Percentiles rank a stretch among this genome's conserved stretches.
Evolutionary conservation across 2,888 invertebrate genomes (phyloP).

Genomic region (Limenitis camilla): DNA sequence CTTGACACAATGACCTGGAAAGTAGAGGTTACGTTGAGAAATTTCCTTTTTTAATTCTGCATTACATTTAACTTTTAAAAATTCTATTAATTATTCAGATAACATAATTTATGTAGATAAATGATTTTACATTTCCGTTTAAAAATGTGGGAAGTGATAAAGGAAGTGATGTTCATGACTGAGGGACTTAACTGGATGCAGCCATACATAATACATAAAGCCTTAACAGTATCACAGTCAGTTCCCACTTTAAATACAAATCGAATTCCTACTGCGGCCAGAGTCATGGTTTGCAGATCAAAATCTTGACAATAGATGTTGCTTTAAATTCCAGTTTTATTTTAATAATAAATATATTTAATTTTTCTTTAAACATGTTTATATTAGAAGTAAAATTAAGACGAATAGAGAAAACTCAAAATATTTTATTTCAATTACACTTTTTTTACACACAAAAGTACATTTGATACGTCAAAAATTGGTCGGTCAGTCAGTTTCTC

Average conservation of each 20-base stretch:
- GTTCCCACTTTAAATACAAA: slow-evolving; percentile 22
- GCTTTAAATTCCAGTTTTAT: neutral
- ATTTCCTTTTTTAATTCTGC: too few relatives aligned
- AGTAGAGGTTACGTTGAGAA: too few relatives aligned
- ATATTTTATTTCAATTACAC: too few relatives aligned
- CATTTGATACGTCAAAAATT: too few relatives aligned
- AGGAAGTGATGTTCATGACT: slow-evolving; percentile 24
- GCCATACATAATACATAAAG: slow-evolving; percentile 23
- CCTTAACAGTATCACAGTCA: slow-evolving; percentile 18
- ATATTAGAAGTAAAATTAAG: too few relatives aligned
- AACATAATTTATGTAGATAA: neutral
- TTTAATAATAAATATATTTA: neutral
- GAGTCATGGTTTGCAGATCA: slow-evolving; percentile 14
- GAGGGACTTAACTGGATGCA: slow-evolving; percentile 19
- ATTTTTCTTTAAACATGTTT: too few relatives aligned
- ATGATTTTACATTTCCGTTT: slow-evolving; percentile 10
- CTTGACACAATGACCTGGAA: too few relatives aligned
- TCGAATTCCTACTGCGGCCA: slow-evolving; percentile 16
- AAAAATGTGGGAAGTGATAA: slow-evolving; percentile 21
- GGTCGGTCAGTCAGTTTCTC: too few relatives aligned
- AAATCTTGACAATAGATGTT: slow-evolving; percentile 4
- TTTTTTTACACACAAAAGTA: too few relatives aligned
- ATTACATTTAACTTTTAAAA: neutral
- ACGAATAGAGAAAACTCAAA: too few relatives aligned
- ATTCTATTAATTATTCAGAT: neutral